These are phyloP conservation scores for Paragorgia papillata DNA, from an alignment of 92 coral and sea anemone genomes.

Conservation along the genomic window DNA sequence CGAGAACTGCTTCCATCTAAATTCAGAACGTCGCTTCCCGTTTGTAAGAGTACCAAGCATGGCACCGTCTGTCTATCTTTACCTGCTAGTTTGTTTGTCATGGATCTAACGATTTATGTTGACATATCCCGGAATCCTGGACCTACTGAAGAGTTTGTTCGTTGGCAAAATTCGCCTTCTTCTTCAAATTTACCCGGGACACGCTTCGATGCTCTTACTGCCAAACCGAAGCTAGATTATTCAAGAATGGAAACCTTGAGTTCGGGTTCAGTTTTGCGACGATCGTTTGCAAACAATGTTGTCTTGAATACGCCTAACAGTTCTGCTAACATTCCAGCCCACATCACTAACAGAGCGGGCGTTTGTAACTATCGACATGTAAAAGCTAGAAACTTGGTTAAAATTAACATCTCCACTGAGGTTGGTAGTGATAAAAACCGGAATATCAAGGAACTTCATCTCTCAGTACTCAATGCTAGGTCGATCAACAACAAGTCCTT, in stretches of 20 bases:
- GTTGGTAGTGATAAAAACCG: background rate
- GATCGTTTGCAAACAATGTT: background rate
- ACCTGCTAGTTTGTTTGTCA: slow-evolving; percentile 5
- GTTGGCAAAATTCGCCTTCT: background rate
- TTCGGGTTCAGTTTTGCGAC: background rate
- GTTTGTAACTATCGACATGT: background rate
- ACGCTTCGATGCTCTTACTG: slow-evolving; percentile 8
- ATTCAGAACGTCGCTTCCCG: background rate
- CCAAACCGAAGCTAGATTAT: slow-evolving; percentile 3
- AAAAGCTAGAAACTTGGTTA: background rate
- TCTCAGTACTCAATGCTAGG: slow-evolving; percentile 11
- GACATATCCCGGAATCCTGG: slow-evolving; percentile 10
- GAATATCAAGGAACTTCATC: background rate
- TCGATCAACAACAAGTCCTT: slow-evolving; percentile 16
- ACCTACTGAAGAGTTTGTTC: background rate
- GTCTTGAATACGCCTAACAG: background rate
- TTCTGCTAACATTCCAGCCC: background rate
- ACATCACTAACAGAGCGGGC: slow-evolving; percentile 5
- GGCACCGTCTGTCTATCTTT: slow-evolving; percentile 6
- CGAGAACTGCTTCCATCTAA: background rate
- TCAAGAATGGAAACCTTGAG: background rate
- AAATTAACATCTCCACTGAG: background rate
- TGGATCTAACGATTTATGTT: slow-evolving; percentile 11
- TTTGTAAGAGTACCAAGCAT: background rate
- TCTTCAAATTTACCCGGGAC: background rate